Evolutionary conservation across 1,140 invertebrate species (phyloP), one percentile per base, ranked within the genome.

Genomic region (Leptinotarsa lineolata): DNA sequence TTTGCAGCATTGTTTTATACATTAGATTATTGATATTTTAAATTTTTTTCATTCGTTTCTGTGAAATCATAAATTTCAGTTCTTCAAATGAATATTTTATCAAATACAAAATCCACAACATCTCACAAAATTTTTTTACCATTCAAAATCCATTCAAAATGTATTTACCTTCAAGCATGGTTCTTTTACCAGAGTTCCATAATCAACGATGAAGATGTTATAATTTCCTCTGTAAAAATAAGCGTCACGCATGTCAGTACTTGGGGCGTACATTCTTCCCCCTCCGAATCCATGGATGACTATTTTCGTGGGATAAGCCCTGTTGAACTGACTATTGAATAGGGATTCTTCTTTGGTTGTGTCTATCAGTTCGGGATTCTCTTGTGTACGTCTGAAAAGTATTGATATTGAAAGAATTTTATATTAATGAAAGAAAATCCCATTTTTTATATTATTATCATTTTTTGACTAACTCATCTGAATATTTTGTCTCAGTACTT

Each of bases 131-230:
- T n/a, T n/a, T n/a, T n/a, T n/a, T n/a, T n/a, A n/a, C n/a, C n/a
- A n/a, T n/a, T n/a, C n/a, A n/a, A n/a, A n/a, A n/a, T n/a, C 15
- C 16, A 59, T 59, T 59, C 58, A 59, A 1, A n/a, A 59, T 18
- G 16, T 16, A 74, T 69, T 75, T 80, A 81, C 80, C 70, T 91
- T 91, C 2, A 95, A 86, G 81, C 93, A 95, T 2, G 93, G 93
- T 81, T 94, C 92, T 80, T 91, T 90, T 2, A 94, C 93, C n/a
- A 94, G 86, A 12, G 89, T 87, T 59, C 90, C 90, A 82, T 94
- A 94, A 86, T 95, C 92, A n/a, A 94, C 93, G 64, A 95, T 93
- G 77, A 95, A 93, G 66, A 95, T 91, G 81, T 95, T 95, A 82
- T 94, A 95, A 79, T 94, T 88, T 68, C 93, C 93, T 72, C 90